Base-by-base conservation (phyloP, 1,140 invertebrate genomes). In the Drosophila nigromelanica region DNA sequence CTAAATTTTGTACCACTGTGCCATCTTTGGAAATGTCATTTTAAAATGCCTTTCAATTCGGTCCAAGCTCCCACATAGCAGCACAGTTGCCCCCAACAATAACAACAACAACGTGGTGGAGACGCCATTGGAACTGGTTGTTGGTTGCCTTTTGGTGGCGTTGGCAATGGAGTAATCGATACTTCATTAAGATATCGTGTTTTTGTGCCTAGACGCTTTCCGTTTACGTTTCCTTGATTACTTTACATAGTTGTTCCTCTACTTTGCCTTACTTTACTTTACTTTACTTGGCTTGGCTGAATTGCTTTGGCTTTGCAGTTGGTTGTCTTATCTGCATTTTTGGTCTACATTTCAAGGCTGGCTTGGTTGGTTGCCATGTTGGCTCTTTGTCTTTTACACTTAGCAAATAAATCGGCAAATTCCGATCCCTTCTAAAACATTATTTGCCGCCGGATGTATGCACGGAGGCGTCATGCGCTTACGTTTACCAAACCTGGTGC, bases 211-310 rank as follows among this genome's bases (percentile, higher is more conserved):
- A 89, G 89, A 83, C 82, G 80, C 75, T 89, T 90, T 90, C 89
- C 89, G 89, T 90, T 90, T 90, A 85, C 87, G 89, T 90, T 90
- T 90, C 83, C 89, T 86, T 90, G 89, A 90, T 90, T 90, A 90
- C 89, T 90, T 90, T 90, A 90, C 83, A 89, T 83, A 89, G 83
- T 89, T 89, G 73, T 68, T 76, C 51, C 58, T 52, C 37, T 33
- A 33, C 48, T 50, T 30, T 45, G 24, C 40, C 51, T 62, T 43
- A 39, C 45, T 27, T 27, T 6, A 27, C 45, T 27, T 27, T 6
- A 27, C 27, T 27, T 27, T 0, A 27, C 27, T 58, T 55, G 50
- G 40, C 52, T 30, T n/a, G 12, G 40, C 63, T 14, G 58, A 60
- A 47, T 47, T 61, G 63, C 47, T 45, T 59, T 48, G 64, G 33